Conservation (phyloP, 2,888 invertebrate species). For the Euphydryas editha region DNA sequence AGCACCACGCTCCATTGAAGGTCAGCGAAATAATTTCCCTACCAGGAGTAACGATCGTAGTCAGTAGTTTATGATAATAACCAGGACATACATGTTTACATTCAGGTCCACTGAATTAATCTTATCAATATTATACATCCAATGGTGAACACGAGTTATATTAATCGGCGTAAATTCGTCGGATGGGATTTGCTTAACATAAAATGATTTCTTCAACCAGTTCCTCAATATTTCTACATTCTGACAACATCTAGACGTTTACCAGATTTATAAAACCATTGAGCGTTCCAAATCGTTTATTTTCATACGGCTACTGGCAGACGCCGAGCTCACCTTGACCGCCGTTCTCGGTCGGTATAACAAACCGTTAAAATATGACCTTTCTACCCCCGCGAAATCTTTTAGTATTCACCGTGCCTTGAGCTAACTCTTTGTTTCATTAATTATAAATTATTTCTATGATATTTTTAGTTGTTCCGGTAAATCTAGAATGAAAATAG, state of each 20-base stretch:
- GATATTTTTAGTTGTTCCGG: constrained; percentile 29
- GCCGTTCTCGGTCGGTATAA: constrained; percentile 57
- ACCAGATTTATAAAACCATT: constrained; percentile 36
- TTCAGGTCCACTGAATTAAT: too few species aligned
- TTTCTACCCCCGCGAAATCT: constrained; percentile 50
- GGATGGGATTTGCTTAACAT: neutral
- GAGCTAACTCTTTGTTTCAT: constrained; percentile 23
- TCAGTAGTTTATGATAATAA: too few species aligned
- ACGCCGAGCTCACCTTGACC: constrained; percentile 74
- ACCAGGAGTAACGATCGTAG: too few species aligned
- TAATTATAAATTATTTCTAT: constrained; percentile 11
- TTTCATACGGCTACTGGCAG: constrained; percentile 59
- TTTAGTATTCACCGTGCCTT: constrained; percentile 19
- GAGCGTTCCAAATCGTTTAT: constrained; percentile 55
- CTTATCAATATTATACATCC: too few species aligned
- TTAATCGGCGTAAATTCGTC: too few species aligned
- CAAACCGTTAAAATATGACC: constrained; percentile 62
- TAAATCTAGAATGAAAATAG: constrained; percentile 9
- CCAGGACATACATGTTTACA: too few species aligned
- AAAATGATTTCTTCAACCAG: neutral
- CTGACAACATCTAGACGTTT: constrained; percentile 51
- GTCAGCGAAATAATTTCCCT: too few species aligned
- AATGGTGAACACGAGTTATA: too few species aligned
- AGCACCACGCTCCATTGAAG: too few species aligned
- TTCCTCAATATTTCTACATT: constrained; percentile 15